Evolutionary conservation across 64 coral and sea anemone species (phyloP).

Genomic region (Acropora yongei): DNA sequence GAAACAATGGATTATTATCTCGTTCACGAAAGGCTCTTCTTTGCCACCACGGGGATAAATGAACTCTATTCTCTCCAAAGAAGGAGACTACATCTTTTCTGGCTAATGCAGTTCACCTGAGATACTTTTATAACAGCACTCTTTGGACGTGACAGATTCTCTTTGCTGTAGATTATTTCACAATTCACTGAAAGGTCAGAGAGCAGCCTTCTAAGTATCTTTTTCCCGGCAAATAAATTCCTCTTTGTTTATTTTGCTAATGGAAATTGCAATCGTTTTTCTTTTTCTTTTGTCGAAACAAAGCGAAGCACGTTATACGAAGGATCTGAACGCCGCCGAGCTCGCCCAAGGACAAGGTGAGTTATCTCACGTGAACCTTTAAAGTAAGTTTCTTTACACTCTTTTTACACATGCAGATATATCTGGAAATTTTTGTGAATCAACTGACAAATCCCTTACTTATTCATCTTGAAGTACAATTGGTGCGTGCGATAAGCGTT

Average conservation of each 20-base stretch:
- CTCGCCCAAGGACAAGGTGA: neutral
- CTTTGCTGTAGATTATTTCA: neutral
- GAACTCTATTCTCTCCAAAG: neutral
- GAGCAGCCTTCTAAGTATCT: conserved; percentile 36
- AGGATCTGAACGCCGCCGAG: neutral
- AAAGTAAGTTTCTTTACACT: conserved; percentile 10
- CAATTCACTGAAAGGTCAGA: conserved; percentile 30
- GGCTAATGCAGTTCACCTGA: neutral
- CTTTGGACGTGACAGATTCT: neutral
- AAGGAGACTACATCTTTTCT: neutral
- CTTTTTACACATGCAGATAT: no score
- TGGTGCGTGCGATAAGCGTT: neutral
- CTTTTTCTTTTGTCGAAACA: conserved; percentile 13
- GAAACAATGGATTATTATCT: conserved; percentile 38
- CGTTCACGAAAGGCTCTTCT: conserved; percentile 29
- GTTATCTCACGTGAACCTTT: neutral
- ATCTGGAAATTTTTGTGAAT: neutral
- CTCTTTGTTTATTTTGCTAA: conserved; percentile 54
- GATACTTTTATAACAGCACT: neutral
- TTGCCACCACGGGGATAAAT: neutral
- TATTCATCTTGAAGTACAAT: neutral
- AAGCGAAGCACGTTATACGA: conserved; percentile 27
- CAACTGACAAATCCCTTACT: conserved; percentile 1
- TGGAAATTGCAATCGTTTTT: conserved; percentile 9
- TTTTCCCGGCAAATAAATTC: conserved; percentile 42